Percentiles rank a stretch among this genome's conserved stretches.
Evolutionary conservation across 2,797 vertebrate species (phyloP).

Genomic region (Thaleichthys pacificus): DNA sequence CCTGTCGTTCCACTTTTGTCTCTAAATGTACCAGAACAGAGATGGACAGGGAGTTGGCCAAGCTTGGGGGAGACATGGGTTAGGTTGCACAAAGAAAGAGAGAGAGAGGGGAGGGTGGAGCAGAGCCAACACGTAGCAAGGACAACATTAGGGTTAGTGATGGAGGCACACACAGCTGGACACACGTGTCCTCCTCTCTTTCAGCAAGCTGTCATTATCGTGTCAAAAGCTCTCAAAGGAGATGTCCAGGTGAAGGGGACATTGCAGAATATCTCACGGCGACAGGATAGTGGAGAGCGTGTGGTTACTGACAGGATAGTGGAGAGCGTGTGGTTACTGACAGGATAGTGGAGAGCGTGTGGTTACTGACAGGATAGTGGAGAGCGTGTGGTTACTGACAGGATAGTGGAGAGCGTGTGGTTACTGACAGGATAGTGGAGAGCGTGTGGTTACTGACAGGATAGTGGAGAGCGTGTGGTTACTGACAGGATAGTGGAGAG

Average conservation of each 20-base stretch:
- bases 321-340: slow-evolving; percentile 6
- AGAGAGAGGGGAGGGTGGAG: slow-evolving; percentile 15
- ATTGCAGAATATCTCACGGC: background rate
- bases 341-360: background rate
- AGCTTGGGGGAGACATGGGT: slow-evolving; percentile 49
- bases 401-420: background rate
- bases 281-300: slow-evolving; percentile 25
- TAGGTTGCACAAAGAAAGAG: slow-evolving; percentile 40
- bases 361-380: slow-evolving; percentile 26
- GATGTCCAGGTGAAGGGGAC: slow-evolving; percentile 3
- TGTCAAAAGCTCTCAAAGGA: background rate
- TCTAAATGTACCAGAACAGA: slow-evolving; percentile 78
- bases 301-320: slow-evolving; percentile 29
- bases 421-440: slow-evolving; percentile 23
- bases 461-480: background rate
- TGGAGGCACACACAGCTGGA: background rate
- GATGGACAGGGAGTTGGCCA: slow-evolving; percentile 59
- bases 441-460: slow-evolving; percentile 19
- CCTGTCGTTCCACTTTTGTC: slow-evolving; percentile 72
- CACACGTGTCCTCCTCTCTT: background rate
- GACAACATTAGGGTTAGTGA: slow-evolving; percentile 8
- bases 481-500: slow-evolving; percentile 19
- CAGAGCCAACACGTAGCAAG: slow-evolving; percentile 3
- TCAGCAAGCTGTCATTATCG: background rate
- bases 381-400: slow-evolving; percentile 13